Evolutionary conservation across 2,888 invertebrate species (phyloP).

Genomic region (Magallana nippona): DNA sequence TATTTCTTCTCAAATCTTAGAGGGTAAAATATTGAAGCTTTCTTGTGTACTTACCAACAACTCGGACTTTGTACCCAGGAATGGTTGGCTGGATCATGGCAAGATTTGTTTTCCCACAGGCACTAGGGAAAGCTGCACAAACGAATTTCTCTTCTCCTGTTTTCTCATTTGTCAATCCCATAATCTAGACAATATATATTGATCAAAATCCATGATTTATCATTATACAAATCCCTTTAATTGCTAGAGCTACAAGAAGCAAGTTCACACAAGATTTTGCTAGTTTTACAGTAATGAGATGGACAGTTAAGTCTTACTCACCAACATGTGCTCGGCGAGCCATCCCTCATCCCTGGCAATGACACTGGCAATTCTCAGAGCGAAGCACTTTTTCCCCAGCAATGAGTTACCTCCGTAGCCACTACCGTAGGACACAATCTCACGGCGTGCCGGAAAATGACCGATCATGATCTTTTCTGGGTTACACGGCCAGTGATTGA

Average conservation of each 20-base stretch:
- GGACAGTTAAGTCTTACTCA: conserved; percentile 74
- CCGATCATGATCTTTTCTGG: conserved; percentile 95
- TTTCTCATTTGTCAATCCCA: conserved; percentile 91
- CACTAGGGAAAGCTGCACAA: conserved; percentile 98
- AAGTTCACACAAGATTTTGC: no score
- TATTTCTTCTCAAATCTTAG: no score
- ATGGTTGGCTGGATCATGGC: conserved; percentile 97
- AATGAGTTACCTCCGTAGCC: conserved; percentile 98
- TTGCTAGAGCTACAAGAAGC: no score
- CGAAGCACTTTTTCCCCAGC: conserved; percentile 98
- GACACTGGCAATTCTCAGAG: conserved; percentile 96
- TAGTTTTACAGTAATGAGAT: no score
- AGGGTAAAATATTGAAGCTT: not conserved
- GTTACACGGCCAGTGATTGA: conserved; percentile 95
- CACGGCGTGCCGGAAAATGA: conserved; percentile 91
- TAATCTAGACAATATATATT: conserved; percentile 84
- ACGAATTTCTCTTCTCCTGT: conserved; percentile 89
- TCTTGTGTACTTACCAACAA: conserved; percentile 83
- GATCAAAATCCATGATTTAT: not conserved
- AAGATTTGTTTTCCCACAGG: conserved; percentile 99
- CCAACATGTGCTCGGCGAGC: conserved; percentile 99
- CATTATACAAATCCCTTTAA: no score
- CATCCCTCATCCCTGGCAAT: conserved; percentile 96
- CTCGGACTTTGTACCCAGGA: conserved; percentile 85
- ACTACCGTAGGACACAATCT: conserved; percentile 94